Base-by-base conservation (phyloP, 2,888 invertebrate species). In the Pomacea canaliculata region DNA sequence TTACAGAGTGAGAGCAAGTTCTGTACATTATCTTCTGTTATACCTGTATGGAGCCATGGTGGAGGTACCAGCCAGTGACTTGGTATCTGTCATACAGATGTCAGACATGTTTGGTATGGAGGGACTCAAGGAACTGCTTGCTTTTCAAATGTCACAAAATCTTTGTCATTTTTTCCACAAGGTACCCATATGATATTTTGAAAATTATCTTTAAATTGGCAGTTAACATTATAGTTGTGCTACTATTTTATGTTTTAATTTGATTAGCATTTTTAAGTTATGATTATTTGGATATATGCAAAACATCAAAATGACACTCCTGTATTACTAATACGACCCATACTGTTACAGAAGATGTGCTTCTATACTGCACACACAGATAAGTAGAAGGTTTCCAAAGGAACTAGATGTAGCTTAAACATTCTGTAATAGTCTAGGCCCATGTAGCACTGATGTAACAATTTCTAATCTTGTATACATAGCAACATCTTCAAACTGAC, bases 131-230 rank as follows among this genome's bases (percentile, higher is more conserved):
- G 96, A 98, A 92, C 96, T 97, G 5, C 96, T 97, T 1, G 95
- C 95, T 88, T 95, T 96, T 85, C 95, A 96, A 0, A 92, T 98
- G 59, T 96, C 96, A 91, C 94, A 94, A 37, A 95, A 96, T 90
- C 96, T 96, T 90, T 98, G 97, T 89, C 98, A 98, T 91, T 94
- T 96, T 90, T 98, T 98, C 90, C 98, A 98, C 89, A 95, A 95
- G 92, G 95, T 95, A 48, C 27, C n/a, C 16, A 5, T 66, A 27
- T 66, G n/a, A 23, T 37, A 19, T 68, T 23, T 68, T 16, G 1
- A 46, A 46, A 37, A 37, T 37, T 37, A 37, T 37, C 37, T 37
- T 37, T n/a, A 16, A 19, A 16, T 65, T n/a, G n/a, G 23, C 27
- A 13, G 3, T n/a, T 7, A 13, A 12, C 65, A 27, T n/a, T 10